Base-by-base conservation (phyloP, 2,113 vertebrate species). In the Charina bottae region DNA sequence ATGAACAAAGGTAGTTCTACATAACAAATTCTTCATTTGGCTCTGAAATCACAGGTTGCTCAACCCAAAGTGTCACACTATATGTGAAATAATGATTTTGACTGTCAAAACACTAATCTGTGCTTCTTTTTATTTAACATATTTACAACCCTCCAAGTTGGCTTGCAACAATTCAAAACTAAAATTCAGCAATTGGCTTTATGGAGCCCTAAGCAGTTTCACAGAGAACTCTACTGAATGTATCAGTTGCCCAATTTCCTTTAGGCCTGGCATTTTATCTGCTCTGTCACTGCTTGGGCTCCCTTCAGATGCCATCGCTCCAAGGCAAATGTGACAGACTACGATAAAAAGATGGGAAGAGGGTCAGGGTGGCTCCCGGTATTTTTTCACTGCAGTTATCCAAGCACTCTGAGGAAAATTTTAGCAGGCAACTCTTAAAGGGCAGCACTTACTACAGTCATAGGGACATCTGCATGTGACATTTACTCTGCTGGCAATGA, bases 401-500 rank as follows among this genome's bases (percentile, higher is more conserved):
- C 92, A 94, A 92, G 85, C 0, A 0, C 91, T 94, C 60, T 64
- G 89, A 97, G 87, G 94, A 91, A 96, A 94, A 95, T 96, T 93
- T 96, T 95, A 96, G 93, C 88, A 87, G 91, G 85, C 95, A 94
- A 62, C 93, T 95, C 93, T 94, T 96, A 97, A 97, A 97, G 95
- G 95, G 94, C 93, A 96, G 85, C 72, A 84, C 92, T 94, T 92
- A 93, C 94, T 89, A 83, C 93, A 97, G 93, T 95, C 95, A 96
- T 94, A 87, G 0, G 95, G 92, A 96, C 88, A 95, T 97, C 95
- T 96, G 60, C 0, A 0, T 90, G 91, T n/a, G 89, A 96, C 95
- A 96, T 97, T 97, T 97, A 95, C 89, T 97, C 95, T 93, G 60
- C 92, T 93, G 94, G 93, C 93, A 95, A 96, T 97, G 95, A 97